These are phyloP conservation scores for Ferrisia virgata DNA, from an alignment of 2,888 invertebrate species.

Conservation along the genomic window DNA sequence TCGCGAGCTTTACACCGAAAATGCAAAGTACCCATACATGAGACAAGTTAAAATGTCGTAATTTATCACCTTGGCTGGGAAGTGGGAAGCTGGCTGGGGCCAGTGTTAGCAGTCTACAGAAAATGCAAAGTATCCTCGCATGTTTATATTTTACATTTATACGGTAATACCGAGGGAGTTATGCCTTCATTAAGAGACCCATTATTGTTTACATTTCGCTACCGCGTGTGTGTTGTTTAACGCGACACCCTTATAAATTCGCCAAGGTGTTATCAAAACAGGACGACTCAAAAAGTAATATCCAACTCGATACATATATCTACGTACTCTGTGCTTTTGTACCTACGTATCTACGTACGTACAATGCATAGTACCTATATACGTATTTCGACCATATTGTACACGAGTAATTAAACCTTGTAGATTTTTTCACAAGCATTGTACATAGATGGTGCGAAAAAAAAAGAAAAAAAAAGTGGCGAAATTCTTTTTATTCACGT, in stretches of 20 bases:
- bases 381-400: not conserved
- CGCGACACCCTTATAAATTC: slow-evolving; percentile 28
- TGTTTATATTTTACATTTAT: slow-evolving; percentile 26
- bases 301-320: not conserved
- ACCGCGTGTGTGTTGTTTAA: not conserved
- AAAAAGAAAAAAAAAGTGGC: too few relatives aligned
- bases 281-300: slow-evolving; percentile 20
- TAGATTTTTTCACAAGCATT: not conserved
- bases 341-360: too few relatives aligned
- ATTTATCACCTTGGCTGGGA: slow-evolving; percentile 20
- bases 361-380: too few relatives aligned
- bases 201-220: slow-evolving; percentile 36
- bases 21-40: not conserved
- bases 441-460: too few relatives aligned
- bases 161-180: slow-evolving; percentile 31
- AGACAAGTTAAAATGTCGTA: slow-evolving; percentile 1
- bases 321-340: too few relatives aligned
- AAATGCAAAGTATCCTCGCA: slow-evolving; percentile 23
- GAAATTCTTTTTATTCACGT: not conserved
- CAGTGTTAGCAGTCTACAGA: not conserved
- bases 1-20: not conserved
- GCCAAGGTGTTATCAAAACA: slow-evolving; percentile 14
- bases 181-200: slow-evolving; percentile 25
- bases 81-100: slow-evolving; percentile 8
- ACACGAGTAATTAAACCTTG: not conserved